Evolutionary conservation across 1,140 invertebrate species (phyloP).

Genomic region (Lepidurus couesii): DNA sequence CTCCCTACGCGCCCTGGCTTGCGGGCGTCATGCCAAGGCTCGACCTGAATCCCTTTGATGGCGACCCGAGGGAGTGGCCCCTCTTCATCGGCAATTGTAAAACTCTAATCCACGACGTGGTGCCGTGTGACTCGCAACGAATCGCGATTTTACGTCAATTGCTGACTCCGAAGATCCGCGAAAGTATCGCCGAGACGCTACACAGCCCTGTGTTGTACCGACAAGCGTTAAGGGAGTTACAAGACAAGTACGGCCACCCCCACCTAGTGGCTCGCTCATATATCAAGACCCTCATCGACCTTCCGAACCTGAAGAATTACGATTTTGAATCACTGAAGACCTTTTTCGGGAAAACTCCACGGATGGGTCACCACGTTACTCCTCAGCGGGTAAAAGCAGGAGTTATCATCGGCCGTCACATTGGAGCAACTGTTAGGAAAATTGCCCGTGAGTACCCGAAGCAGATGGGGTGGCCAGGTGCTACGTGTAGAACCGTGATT

Average conservation of each 20-base stretch:
- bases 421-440: too few relatives aligned
- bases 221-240: neutral
- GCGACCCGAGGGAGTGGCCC: slow-evolving; percentile 20
- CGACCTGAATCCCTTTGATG: neutral
- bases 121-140: neutral
- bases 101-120: neutral
- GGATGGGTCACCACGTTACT: neutral
- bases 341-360: neutral
- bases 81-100: neutral
- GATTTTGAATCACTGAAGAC: neutral
- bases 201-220: slow-evolving; percentile 9
- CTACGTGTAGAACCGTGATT: too few relatives aligned
- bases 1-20: too few relatives aligned
- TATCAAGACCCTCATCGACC: neutral
- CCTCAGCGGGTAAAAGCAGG: neutral
- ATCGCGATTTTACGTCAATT: neutral
- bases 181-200: neutral
- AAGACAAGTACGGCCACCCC: slow-evolving; percentile 8
- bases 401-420: neutral
- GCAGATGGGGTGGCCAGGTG: too few relatives aligned
- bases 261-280: neutral
- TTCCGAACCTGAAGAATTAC: neutral
- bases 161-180: slow-evolving; percentile 14
- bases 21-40: too few relatives aligned
- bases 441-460: too few relatives aligned